phyloP scores from a whole-genome alignment of 1,140 invertebrate species.

The Eupeodes corollae region DNA sequence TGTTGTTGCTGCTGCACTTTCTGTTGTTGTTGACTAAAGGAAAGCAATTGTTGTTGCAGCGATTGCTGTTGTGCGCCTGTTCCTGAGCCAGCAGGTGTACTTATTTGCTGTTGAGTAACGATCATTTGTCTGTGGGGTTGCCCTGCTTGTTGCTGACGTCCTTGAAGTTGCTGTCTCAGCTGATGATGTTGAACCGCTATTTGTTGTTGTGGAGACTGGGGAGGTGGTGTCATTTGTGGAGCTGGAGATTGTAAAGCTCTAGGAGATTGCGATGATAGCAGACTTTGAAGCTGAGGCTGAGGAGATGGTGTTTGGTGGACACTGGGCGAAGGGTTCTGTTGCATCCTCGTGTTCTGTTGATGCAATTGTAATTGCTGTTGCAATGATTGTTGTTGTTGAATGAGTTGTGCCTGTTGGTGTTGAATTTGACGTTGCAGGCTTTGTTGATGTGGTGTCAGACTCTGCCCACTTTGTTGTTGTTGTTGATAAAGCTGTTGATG shows the following conservation, averaged over 20 bases:
- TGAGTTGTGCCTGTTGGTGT: slow-evolving; percentile 21
- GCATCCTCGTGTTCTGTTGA: slow-evolving; percentile 20
- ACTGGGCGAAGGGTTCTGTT: neutral
- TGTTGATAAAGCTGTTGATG: slow-evolving; percentile 34
- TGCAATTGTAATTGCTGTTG: slow-evolving; percentile 11
- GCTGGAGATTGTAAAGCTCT: slow-evolving; percentile 31
- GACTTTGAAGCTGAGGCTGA: slow-evolving; percentile 12
- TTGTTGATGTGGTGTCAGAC: slow-evolving; percentile 12
- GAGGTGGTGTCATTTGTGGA: slow-evolving; percentile 34
- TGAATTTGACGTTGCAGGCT: slow-evolving; percentile 18
- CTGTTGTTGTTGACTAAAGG: slow-evolving; percentile 18
- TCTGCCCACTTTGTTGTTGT: slow-evolving; percentile 26
- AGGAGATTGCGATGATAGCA: slow-evolving; percentile 30
- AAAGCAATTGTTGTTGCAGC: slow-evolving; percentile 18
- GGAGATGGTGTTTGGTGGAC: slow-evolving; percentile 5
- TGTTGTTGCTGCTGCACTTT: slow-evolving; percentile 19
- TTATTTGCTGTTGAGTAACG: slow-evolving; percentile 22
- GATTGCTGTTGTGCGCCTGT: slow-evolving; percentile 9
- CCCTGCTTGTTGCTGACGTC: slow-evolving; percentile 14
- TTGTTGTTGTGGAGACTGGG: slow-evolving; percentile 20
- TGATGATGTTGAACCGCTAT: slow-evolving; percentile 38
- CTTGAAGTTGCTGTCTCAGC: slow-evolving; percentile 27
- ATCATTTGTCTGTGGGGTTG: slow-evolving; percentile 18
- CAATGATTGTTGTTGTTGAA: slow-evolving; percentile 15
- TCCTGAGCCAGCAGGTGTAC: slow-evolving; percentile 23